Conservation (phyloP, 2,797 vertebrate genomes). For the Sebastolobus altivelis region DNA sequence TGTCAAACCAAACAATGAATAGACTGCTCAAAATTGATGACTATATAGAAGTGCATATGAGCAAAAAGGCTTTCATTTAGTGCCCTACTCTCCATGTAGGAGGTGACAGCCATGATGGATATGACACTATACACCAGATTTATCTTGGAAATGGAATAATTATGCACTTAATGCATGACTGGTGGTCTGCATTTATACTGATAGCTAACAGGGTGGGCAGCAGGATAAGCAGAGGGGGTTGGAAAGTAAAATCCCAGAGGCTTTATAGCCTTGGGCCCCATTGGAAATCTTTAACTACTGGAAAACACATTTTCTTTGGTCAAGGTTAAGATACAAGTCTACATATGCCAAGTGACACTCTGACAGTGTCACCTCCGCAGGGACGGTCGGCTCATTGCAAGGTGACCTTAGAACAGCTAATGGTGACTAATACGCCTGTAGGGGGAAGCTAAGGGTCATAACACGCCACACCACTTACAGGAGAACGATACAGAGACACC, state of each 20-base stretch:
- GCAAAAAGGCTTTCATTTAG: slow-evolving; percentile 93
- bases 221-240: slow-evolving; percentile 73
- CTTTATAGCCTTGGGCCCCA: slow-evolving; percentile 55
- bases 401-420: slow-evolving; percentile 84
- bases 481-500: slow-evolving; percentile 59
- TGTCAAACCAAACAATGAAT: slow-evolving; percentile 92
- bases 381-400: slow-evolving; percentile 76
- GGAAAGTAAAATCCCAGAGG: slow-evolving; percentile 69
- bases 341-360: slow-evolving; percentile 67
- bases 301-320: slow-evolving; percentile 83
- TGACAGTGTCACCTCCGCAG: slow-evolving; percentile 73
- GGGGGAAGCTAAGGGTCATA: slow-evolving; percentile 70
- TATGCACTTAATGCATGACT: slow-evolving; percentile 90
- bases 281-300: slow-evolving; percentile 81
- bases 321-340: slow-evolving; percentile 82
- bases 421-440: slow-evolving; percentile 82
- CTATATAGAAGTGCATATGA: slow-evolving; percentile 92
- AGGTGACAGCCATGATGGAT: slow-evolving; percentile 94
- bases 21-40: slow-evolving; percentile 90
- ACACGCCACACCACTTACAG: slow-evolving; percentile 74
- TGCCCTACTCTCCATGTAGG: slow-evolving; percentile 88
- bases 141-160: slow-evolving; percentile 96
- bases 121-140: slow-evolving; percentile 90
- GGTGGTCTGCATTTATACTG: slow-evolving; percentile 92
- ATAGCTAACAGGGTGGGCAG: slow-evolving; percentile 84